Base-by-base conservation (phyloP, 2,888 invertebrate genomes). In the Sylvicola cinctus region DNA sequence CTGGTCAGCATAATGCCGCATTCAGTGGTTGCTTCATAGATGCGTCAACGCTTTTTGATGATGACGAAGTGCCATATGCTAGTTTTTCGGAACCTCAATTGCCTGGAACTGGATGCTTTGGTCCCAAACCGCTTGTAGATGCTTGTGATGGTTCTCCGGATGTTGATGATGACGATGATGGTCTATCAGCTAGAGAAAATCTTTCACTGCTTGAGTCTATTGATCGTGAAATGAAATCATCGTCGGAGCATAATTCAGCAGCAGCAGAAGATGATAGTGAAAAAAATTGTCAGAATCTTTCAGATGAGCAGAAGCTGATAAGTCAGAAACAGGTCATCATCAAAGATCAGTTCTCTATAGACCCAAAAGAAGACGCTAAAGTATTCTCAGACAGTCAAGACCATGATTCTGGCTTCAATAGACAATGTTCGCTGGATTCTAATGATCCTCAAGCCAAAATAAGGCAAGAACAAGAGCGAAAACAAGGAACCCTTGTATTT, bases 31-130 rank as follows among this genome's bases (percentile, higher is more conserved):
- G 74, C 50, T 81, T 80, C 45, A 81, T 81, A 42, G 79, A 80
- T 51, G 80, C 79, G 12, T 72, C 80, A 6, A 72, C 70, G 48
- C 58, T 81, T 40, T 66, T 67, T 15, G 80, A 80, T 50, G 79
- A 80, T 48, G 67, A 64, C 37, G 69, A 74, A 42, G 13, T 36
- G 3, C n/a, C 31, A 13, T 34, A 16, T 13, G 12, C 33, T 16
- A 33, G 10, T 16, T n/a, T 25, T 11, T 14, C 10, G n/a, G 8
- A 20, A 11, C 28, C 36, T 5, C 10, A 12, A 12, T 5, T 29
- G n/a, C 29, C 29, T 5, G 16, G n/a, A 3, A 3, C 3, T 6
- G 23, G 17, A 11, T 31, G 16, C 16, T 17, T 16, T 17, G 31
- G 17, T 17, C 31, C 31, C 4, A 16, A n/a, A 11, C 27, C 33